phyloP scores from a whole-genome alignment of 2,888 invertebrate species.

The Tineola bisselliella region DNA sequence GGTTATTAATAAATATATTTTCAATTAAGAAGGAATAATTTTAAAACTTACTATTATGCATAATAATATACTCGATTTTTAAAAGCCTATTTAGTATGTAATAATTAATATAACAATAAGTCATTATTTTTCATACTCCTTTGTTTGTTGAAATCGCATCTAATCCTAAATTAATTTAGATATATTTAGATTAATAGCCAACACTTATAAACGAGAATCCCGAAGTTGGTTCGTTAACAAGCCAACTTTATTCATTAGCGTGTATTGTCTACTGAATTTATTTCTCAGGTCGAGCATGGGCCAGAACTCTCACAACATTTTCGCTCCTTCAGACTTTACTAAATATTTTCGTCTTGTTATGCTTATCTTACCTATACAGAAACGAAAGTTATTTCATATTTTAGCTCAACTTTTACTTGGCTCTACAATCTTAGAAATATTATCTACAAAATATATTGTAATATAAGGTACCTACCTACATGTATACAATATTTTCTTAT shows the following conservation, averaged over 20 bases:
- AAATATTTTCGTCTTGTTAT: constrained; percentile 50
- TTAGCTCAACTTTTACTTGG: constrained; percentile 2
- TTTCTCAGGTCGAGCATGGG: constrained; percentile 49
- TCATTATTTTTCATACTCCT: no score
- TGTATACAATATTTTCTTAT: no score
- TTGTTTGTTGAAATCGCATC: background rate
- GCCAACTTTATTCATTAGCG: constrained; percentile 64
- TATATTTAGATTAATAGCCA: constrained; percentile 15
- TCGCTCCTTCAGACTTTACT: constrained; percentile 28
- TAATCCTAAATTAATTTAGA: background rate
- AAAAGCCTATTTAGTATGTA: no score
- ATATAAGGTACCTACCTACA: no score
- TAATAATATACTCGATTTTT: no score
- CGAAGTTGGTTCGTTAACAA: constrained; percentile 58
- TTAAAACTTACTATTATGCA: no score
- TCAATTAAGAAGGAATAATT: no score
- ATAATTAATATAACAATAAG: no score
- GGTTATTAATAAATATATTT: no score
- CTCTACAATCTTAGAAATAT: background rate
- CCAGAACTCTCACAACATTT: constrained; percentile 38
- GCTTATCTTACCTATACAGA: constrained; percentile 47
- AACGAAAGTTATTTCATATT: constrained; percentile 18
- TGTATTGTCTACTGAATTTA: constrained; percentile 62
- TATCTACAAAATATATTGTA: background rate
- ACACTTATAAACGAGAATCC: constrained; percentile 53